phyloP scores from a whole-genome alignment of 2,113 vertebrate genomes.

The Chitala chitala region DNA sequence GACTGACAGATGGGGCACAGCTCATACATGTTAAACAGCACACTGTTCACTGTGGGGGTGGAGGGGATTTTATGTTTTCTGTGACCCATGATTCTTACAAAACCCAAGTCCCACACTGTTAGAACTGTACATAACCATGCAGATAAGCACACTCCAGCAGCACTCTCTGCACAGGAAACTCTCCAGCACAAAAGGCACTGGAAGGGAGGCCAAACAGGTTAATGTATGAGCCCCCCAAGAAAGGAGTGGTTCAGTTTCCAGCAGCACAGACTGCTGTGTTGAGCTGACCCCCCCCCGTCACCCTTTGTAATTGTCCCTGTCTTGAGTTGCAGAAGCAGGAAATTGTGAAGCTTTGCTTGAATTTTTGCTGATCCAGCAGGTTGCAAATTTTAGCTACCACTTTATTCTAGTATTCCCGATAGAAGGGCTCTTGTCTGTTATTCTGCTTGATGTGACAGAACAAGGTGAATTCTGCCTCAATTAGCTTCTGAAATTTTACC shows the following conservation, averaged over 20 bases:
- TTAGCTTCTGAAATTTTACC: conserved; percentile 14
- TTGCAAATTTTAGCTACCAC: too few species aligned
- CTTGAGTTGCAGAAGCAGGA: too few species aligned
- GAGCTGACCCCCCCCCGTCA: too few species aligned
- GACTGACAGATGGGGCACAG: conserved; percentile 41
- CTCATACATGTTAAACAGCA: conserved; percentile 39
- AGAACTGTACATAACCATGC: too few species aligned
- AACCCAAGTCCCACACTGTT: background rate
- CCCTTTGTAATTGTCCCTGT: too few species aligned
- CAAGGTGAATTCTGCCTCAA: background rate
- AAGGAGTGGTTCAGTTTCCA: too few species aligned
- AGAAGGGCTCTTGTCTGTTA: background rate
- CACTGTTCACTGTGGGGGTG: conserved; percentile 6
- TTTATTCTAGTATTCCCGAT: too few species aligned
- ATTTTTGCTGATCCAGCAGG: too few species aligned
- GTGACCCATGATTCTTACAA: conserved; percentile 3
- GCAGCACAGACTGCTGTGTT: too few species aligned
- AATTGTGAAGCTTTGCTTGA: too few species aligned
- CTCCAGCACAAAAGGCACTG: conserved; percentile 32
- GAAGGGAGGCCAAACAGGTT: conserved; percentile 41
- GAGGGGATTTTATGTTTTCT: background rate
- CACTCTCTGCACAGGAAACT: too few species aligned
- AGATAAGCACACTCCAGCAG: too few species aligned
- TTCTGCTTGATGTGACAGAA: background rate
- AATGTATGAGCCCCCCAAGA: background rate